Percentiles rank a stretch among this genome's conserved stretches.
Conservation (phyloP, 2,113 vertebrate genomes). For the Melospiza georgiana region DNA sequence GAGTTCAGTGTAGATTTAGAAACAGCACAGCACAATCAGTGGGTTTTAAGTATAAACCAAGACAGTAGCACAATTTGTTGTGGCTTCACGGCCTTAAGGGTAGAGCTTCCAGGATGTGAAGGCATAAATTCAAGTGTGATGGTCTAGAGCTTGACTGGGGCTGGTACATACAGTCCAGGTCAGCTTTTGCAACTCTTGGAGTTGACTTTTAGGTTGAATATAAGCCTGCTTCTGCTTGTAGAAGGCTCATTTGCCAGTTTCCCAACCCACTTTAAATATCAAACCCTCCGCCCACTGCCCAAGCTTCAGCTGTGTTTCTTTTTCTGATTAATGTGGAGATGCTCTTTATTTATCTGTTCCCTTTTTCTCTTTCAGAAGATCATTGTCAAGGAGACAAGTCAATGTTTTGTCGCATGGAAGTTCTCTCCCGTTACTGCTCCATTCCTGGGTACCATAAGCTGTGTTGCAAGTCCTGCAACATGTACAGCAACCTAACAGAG, state of each 20-base stretch:
- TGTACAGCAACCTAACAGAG: constrained; percentile 48
- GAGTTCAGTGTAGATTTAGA: not conserved
- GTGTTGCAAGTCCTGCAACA: constrained; percentile 91
- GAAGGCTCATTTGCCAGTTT: constrained; percentile 15
- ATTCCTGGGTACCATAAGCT: constrained; percentile 88
- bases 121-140: not conserved
- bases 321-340: not conserved
- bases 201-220: not conserved
- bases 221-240: constrained; percentile 11
- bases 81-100: not conserved
- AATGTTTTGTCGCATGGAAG: constrained; percentile 91
- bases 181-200: not conserved
- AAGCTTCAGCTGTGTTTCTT: constrained; percentile 53
- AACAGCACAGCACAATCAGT: not conserved
- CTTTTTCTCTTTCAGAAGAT: constrained; percentile 86
- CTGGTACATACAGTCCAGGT: not conserved
- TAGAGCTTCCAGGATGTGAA: not conserved
- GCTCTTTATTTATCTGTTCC: constrained; percentile 63
- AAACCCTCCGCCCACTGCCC: constrained; percentile 37
- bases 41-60: not conserved
- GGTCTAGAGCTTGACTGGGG: not conserved
- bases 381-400: constrained; percentile 93
- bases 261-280: constrained; percentile 1
- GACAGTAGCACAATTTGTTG: not conserved
- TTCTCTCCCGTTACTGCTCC: constrained; percentile 87